Evolutionary conservation across 2,888 invertebrate species (phyloP).

Genomic region (Leistus spinibarbis): DNA sequence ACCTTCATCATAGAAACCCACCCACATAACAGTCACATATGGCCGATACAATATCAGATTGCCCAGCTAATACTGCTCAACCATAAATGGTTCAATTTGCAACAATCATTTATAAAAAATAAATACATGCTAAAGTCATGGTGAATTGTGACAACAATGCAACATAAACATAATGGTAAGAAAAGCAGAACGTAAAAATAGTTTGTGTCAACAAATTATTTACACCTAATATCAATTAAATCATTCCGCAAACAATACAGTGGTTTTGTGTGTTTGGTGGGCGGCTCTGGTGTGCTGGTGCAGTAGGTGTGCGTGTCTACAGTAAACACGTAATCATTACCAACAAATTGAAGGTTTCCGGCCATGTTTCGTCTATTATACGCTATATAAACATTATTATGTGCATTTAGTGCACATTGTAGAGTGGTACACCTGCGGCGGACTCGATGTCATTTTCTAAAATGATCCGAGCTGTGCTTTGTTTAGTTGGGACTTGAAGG

Average conservation of each 20-base stretch:
- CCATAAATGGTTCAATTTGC: too few relatives aligned
- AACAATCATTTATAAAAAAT: too few relatives aligned
- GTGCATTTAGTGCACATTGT: conserved; percentile 26
- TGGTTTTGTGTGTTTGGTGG: not conserved
- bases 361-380: conserved; percentile 31
- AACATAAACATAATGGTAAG: too few relatives aligned
- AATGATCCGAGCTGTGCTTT: too few relatives aligned
- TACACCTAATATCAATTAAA: not conserved
- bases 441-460: not conserved
- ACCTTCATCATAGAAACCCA: conserved; percentile 29
- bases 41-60: too few relatives aligned
- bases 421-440: conserved; percentile 25
- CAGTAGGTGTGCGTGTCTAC: not conserved
- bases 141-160: too few relatives aligned
- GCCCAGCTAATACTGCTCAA: too few relatives aligned
- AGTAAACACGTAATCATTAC: conserved; percentile 16
- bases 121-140: too few relatives aligned
- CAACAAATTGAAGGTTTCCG: conserved; percentile 37
- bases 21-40: not conserved
- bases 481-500: too few relatives aligned
- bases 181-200: not conserved
- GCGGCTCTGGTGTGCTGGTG: not conserved
- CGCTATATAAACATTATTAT: conserved; percentile 34
- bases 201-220: not conserved
- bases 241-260: not conserved